phyloP scores from a whole-genome alignment of 2,113 vertebrate genomes.

The Phainopepla nitens region DNA sequence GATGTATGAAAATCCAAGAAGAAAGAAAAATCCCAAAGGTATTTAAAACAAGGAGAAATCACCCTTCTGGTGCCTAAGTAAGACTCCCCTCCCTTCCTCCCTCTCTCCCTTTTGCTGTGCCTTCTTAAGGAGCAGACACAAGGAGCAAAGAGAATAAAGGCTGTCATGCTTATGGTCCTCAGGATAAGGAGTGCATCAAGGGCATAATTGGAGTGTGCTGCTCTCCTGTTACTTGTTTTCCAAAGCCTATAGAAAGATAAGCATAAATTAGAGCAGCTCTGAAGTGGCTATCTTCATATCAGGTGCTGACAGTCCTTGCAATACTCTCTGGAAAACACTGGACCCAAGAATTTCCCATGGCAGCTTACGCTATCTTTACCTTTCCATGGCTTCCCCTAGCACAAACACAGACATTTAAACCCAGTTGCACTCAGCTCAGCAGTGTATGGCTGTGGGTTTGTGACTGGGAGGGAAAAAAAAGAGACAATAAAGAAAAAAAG shows the following conservation, averaged over 20 bases:
- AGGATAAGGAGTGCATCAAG: slow-evolving; percentile 1
- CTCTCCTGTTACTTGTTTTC: slow-evolving; percentile 11
- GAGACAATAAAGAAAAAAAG: background rate
- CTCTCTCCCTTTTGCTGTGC: background rate
- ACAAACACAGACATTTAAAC: background rate
- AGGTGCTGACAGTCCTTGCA: background rate
- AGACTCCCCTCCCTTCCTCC: background rate
- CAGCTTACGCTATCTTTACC: slow-evolving; percentile 2
- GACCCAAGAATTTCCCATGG: background rate
- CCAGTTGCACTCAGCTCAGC: background rate
- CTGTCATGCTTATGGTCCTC: background rate
- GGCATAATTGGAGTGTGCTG: background rate
- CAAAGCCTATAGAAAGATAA: slow-evolving; percentile 36
- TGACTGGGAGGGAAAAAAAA: background rate
- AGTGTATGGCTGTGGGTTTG: background rate
- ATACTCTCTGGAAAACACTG: background rate
- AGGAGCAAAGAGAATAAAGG: background rate
- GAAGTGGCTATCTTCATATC: slow-evolving; percentile 31
- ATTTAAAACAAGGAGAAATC: background rate
- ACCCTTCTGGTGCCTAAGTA: background rate
- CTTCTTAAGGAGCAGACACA: background rate
- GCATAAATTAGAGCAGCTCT: slow-evolving; percentile 33
- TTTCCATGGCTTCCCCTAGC: background rate
- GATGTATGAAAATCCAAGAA: background rate
- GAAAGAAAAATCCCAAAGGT: background rate